Conservation (phyloP, 2,113 vertebrate species). For the Terrapene triunguis region DNA sequence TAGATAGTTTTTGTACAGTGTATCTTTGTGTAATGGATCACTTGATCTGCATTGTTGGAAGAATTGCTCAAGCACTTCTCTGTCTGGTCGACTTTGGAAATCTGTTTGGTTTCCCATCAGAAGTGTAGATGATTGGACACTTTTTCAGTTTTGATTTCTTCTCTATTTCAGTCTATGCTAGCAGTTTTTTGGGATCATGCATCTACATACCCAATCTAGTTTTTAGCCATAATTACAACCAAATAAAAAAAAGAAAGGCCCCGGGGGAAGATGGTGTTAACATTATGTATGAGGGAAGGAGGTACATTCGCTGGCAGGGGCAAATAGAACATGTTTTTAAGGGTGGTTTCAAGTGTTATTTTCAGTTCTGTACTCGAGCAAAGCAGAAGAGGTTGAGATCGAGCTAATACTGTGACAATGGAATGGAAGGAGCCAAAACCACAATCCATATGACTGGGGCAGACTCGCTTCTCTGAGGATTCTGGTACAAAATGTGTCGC, state of each 20-base stretch:
- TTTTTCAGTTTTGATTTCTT: neutral
- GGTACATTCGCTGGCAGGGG: neutral
- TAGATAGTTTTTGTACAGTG: neutral
- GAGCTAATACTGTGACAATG: fast-evolving
- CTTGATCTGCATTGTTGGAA: neutral
- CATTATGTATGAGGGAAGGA: neutral
- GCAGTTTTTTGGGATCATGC: neutral
- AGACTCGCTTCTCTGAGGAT: no score
- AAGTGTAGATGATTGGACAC: neutral
- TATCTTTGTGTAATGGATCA: neutral
- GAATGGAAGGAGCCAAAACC: neutral
- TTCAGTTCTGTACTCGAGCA: neutral
- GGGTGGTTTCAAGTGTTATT: neutral
- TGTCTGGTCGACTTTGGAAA: neutral
- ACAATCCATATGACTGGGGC: neutral
- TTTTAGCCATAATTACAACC: neutral
- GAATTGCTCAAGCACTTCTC: neutral
- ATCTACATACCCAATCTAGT: neutral
- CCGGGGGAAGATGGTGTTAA: neutral
- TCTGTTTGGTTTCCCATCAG: neutral
- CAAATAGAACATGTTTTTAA: neutral
- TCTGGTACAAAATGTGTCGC: no score
- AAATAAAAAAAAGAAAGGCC: neutral
- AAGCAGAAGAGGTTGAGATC: neutral
- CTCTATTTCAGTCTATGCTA: neutral